Conservation (phyloP, 2,797 vertebrate genomes). For the Phoxinus dragarum region DNA sequence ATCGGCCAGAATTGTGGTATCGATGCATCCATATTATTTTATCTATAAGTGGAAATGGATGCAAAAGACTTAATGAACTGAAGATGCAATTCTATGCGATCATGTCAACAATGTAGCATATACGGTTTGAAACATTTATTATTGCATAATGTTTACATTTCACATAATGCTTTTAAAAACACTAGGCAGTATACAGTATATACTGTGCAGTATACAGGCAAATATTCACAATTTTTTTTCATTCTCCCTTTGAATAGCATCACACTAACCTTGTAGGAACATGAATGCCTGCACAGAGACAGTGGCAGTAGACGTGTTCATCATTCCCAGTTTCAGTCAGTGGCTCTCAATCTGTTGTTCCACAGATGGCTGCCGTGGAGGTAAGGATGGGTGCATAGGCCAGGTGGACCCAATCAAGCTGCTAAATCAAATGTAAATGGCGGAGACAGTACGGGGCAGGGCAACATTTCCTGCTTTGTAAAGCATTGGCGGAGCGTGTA, state of each 20-base stretch:
- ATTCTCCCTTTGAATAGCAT: background rate
- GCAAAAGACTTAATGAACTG: background rate
- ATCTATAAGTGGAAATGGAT: background rate
- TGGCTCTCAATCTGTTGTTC: conserved; percentile 61
- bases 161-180: background rate
- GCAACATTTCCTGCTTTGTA: conserved; percentile 65
- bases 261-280: background rate
- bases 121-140: background rate
- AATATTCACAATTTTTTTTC: background rate
- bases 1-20: background rate
- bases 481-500: conserved; percentile 50
- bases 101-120: background rate
- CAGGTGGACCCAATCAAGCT: conserved; percentile 75
- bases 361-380: conserved; percentile 67
- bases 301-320: conserved; percentile 50
- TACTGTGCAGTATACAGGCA: background rate
- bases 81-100: background rate
- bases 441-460: conserved; percentile 58
- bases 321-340: conserved; percentile 64
- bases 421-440: conserved; percentile 76
- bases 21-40: background rate
- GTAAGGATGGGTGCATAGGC: conserved; percentile 65
- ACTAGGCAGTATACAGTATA: background rate
- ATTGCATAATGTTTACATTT: background rate
- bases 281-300: background rate